Base-by-base conservation (phyloP, 2,113 vertebrate species). In the Muscicapa adusta region DNA sequence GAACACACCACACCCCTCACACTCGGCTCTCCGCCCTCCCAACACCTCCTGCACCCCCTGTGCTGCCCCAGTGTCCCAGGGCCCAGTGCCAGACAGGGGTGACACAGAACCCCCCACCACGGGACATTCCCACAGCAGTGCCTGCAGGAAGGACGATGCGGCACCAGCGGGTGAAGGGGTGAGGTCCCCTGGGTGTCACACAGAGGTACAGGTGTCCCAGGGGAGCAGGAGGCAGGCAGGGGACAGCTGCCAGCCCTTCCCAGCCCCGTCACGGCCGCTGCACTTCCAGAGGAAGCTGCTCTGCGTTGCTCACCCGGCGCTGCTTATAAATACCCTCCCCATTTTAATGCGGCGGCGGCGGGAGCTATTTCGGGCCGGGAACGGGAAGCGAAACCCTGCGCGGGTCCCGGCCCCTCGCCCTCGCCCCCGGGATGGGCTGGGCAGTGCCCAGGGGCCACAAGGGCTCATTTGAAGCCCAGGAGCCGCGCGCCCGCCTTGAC, bases 281-380 rank as follows among this genome's bases (percentile, higher is more conserved):
- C 93, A 2, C 94, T 77, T 84, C 82, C 15, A 5, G 78, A 94
- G 90, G 95, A 95, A 96, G 94, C 90, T 9, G 38, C 88, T 94
- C 81, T 23, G 65, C 68, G 8, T 73, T 40, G 66, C 70, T 93
- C 82, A 58, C 73, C 87, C 74, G 22, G 89, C 45, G 2, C 76
- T 22, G 76, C 61, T 67, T 96, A 91, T 93, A 96, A 96, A 92
- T 92, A 96, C 73, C 84, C 13, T 78, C 92, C 96, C 63, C 10
- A 85, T 82, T 96, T 96, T 96, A 96, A 94, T 94, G 68, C 10
- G 15, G 78, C 11, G 9, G 76, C 38, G 7, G 34, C 51, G 15
- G 58, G 31, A 8, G 74, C 79, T 93, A 92, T 92, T 94, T 92
- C 3, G 19, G 53, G 88, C n/a, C 2, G 18, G 91, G 84, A 94